Evolutionary conservation across 2,113 vertebrate genomes (phyloP), one percentile per base, ranked within the genome.

Genomic region (Oncorhynchus nerka): DNA sequence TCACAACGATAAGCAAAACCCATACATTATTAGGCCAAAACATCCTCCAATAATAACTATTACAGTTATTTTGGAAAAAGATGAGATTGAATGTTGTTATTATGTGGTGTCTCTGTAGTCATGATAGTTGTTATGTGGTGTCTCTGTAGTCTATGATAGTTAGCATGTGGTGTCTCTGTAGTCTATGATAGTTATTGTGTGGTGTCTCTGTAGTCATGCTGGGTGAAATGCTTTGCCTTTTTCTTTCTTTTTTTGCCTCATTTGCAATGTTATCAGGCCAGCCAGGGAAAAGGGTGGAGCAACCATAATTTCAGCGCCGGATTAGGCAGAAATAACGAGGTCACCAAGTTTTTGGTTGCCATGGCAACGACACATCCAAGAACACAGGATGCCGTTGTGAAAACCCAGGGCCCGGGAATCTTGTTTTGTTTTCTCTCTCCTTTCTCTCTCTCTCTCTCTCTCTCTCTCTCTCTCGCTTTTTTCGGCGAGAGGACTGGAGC

Each of bases 301-400:
- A 95, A 95, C 95, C 95, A 96, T 98, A 98, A 98, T 98, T 99
- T 97, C 96, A 97, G 97, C 93, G 90, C 95, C 94, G 96, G 97
- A 99, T 98, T 99, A 97, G 96, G 96, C 95, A 97, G 96, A 97
- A 99, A 98, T 99, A 99, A 99, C 97, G 96, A 99, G 97, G 96
- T 97, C 97, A 99, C 96, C 95, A 97, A 98, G 97, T 98, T 97
- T 45, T 95, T 95, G 94, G 97, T 99, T 98, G 94, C 95, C 94
- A 97, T 97, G 95, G 96, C 92, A 97, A 98, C 96, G 77, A 95
- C 95, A 99, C 96, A 98, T 99, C 96, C 95, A 97, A 97, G 96
- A 98, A 97, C 96, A 97, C 95, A 95, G 95, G 96, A 97, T 97
- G 95, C 95, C 95, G 96, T 94, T 95, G 94, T 90, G 91, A 90